Percentiles rank a stretch among this genome's conserved stretches.
These are phyloP conservation scores for Scaptomyza pallida DNA, from an alignment of 1,140 invertebrate species.

Conservation along the genomic window DNA sequence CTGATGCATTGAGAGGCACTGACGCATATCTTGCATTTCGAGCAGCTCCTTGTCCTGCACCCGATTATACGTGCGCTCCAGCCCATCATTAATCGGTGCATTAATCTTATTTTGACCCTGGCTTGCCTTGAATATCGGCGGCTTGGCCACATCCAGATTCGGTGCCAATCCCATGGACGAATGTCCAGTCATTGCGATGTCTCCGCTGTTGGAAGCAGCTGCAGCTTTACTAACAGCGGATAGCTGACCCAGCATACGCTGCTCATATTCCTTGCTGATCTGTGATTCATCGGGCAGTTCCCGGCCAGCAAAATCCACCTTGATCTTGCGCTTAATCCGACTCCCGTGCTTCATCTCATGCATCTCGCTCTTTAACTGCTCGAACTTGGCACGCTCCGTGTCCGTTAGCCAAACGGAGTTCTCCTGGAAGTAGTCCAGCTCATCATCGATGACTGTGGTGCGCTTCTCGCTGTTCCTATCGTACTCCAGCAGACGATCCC, in stretches of 20 bases:
- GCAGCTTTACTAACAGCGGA: constrained; percentile 56
- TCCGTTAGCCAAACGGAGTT: constrained; percentile 92
- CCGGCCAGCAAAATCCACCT: constrained; percentile 92
- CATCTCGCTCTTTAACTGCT: constrained; percentile 89
- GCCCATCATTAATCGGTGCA: constrained; percentile 40
- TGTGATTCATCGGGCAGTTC: constrained; percentile 85
- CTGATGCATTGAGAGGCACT: constrained; percentile 97
- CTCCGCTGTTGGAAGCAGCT: neutral
- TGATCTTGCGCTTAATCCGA: constrained; percentile 88
- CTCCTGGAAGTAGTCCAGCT: constrained; percentile 94
- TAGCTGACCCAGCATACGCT: constrained; percentile 84
- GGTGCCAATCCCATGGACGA: constrained; percentile 46
- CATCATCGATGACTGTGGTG: constrained; percentile 97
- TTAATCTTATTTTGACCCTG: constrained; percentile 34
- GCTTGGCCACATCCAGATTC: constrained; percentile 53
- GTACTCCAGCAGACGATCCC: constrained; percentile 93
- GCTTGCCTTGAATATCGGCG: constrained; percentile 32
- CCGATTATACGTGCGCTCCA: constrained; percentile 83
- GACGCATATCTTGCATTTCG: constrained; percentile 94
- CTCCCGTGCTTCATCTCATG: constrained; percentile 89
- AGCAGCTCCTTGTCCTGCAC: constrained; percentile 94
- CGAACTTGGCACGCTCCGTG: constrained; percentile 88
- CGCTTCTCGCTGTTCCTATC: constrained; percentile 93
- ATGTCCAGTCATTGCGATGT: constrained; percentile 42
- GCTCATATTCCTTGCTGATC: constrained; percentile 85